A percentile compares a stretch with the other conserved stretches of the same genome.
Conservation (phyloP, 2,113 vertebrate genomes). For the Oreochromis spilurus region DNA sequence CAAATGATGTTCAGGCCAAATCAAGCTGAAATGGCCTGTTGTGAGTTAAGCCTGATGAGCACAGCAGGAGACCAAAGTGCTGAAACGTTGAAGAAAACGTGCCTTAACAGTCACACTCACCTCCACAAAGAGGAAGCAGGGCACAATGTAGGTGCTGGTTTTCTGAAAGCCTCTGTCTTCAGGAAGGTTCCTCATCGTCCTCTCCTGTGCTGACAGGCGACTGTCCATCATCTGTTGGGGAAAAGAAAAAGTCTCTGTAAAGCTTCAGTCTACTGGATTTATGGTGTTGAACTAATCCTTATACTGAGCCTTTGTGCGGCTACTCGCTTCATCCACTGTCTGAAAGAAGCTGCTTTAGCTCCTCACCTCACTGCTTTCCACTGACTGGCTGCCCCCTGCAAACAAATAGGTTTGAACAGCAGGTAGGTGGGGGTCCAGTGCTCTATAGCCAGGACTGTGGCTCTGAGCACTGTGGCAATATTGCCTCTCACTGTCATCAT, state of each 20-base stretch:
- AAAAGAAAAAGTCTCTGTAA: conserved; percentile 10
- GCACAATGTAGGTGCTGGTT: conserved; percentile 75
- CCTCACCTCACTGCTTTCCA: background rate
- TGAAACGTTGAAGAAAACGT: background rate
- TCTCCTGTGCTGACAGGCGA: conserved; percentile 40
- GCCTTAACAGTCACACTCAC: conserved; percentile 48
- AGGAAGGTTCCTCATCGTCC: conserved; percentile 38
- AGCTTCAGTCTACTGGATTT: background rate
- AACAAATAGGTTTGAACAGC: background rate
- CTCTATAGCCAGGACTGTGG: background rate
- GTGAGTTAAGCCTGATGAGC: background rate
- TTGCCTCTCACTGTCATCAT: background rate
- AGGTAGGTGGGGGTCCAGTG: background rate
- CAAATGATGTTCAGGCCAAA: background rate
- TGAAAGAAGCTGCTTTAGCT: background rate
- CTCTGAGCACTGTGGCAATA: background rate
- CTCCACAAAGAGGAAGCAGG: conserved; percentile 77
- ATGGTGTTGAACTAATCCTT: background rate
- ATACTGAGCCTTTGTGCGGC: background rate
- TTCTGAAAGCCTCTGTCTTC: conserved; percentile 53
- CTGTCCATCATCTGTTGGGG: conserved; percentile 57
- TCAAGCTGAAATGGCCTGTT: background rate
- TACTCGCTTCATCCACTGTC: background rate
- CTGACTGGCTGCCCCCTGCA: background rate
- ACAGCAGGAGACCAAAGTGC: background rate